Evolutionary conservation across 2,113 vertebrate genomes (phyloP).

Genomic region (Lontra canadensis): DNA sequence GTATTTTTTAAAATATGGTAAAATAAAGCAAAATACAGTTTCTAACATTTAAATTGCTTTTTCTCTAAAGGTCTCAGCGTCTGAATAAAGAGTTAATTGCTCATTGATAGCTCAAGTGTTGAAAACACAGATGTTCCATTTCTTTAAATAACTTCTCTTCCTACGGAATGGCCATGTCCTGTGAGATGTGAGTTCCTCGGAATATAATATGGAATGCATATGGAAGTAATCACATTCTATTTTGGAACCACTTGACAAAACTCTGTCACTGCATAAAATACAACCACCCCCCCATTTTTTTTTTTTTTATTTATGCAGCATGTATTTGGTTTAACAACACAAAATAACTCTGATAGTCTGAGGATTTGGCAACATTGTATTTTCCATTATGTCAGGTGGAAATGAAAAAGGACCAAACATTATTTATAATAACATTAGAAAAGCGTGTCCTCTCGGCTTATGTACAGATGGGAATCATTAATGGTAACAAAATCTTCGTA

Average conservation of each 20-base stretch:
- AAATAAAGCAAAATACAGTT: neutral
- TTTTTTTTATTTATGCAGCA: neutral
- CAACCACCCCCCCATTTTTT: neutral
- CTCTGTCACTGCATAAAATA: conserved; percentile 49
- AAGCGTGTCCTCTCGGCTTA: neutral
- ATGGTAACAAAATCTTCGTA: neutral
- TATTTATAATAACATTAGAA: neutral
- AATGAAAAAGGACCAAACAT: neutral
- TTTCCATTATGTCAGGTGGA: neutral
- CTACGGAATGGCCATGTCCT: neutral
- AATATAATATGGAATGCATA: conserved; percentile 28
- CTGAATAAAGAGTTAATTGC: conserved; percentile 40
- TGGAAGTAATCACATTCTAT: conserved; percentile 57
- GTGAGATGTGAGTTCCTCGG: neutral
- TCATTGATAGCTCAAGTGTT: neutral
- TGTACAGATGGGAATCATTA: neutral
- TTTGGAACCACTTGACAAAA: conserved; percentile 59
- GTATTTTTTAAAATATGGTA: neutral
- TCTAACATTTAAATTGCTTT: neutral
- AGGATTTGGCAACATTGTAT: conserved; percentile 8
- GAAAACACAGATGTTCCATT: conserved; percentile 61
- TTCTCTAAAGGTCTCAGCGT: neutral
- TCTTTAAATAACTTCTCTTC: conserved; percentile 62
- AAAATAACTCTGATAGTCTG: conserved; percentile 7
- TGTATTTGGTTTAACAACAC: conserved; percentile 5